Evolutionary conservation across 2,888 invertebrate genomes (phyloP).

Genomic region (Volucella inanis): DNA sequence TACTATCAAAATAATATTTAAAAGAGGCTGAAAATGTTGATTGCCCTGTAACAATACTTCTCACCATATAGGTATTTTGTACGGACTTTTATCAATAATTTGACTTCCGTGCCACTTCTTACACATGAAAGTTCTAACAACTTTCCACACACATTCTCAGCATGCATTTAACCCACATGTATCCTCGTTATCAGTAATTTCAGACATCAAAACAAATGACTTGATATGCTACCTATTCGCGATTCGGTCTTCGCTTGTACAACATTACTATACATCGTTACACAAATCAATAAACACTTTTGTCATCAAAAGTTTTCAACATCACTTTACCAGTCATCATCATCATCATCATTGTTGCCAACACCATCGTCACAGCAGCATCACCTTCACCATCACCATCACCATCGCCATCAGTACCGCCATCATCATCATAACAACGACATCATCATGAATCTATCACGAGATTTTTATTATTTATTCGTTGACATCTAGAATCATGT

Average conservation of each 20-base stretch:
- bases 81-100: constrained; percentile 35
- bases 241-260: no score
- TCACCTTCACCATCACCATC: constrained; percentile 26
- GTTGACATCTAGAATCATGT: constrained; percentile 69
- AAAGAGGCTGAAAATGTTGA: not conserved
- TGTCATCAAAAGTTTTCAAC: constrained; percentile 68
- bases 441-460: constrained; percentile 69
- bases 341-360: constrained; percentile 46
- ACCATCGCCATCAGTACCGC: not conserved
- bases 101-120: constrained; percentile 28
- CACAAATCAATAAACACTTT: constrained; percentile 68
- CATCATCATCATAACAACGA: constrained; percentile 35
- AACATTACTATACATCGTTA: constrained; percentile 3
- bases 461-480: constrained; percentile 69
- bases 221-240: constrained; percentile 24
- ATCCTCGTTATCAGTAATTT: constrained; percentile 59
- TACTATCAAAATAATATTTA: not conserved
- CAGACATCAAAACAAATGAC: constrained; percentile 71
- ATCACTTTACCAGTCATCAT: constrained; percentile 57
- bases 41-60: not conserved
- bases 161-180: constrained; percentile 8
- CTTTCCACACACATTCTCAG: constrained; percentile 14
- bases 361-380: constrained; percentile 25
- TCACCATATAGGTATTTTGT: not conserved
- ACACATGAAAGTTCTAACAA: constrained; percentile 32